Base-by-base conservation (phyloP, 2,888 invertebrate species). In the Drosophila ochracea region DNA sequence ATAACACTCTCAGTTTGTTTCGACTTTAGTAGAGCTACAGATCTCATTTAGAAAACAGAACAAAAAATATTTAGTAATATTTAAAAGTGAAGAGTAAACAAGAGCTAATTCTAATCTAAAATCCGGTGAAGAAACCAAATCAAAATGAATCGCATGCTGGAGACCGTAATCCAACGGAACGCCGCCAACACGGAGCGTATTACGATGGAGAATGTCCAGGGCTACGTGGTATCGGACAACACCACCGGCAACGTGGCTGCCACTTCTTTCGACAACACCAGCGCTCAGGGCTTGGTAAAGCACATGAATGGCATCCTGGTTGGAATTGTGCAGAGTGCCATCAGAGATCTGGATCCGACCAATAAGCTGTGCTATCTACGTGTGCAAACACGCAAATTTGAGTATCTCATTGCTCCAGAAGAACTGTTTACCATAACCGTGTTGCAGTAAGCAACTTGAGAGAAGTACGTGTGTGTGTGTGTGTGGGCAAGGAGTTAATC, bases 371-470 rank as follows among this genome's bases (percentile, higher is more conserved):
- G 73, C 47, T 93, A 89, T 73, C 66, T 93, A 52, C 84, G 93
- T 5, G 86, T 93, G n/a, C 84, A 70, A n/a, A 92, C 93, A 11
- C 87, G 89, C 52, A 93, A 92, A 68, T 83, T 80, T 41, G 93
- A 93, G 70, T 92, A 90, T 71, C 80, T 93, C 13, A 83, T 93
- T 33, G 92, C 92, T 0, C 91, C 92, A 0, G 91, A 93, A 63
- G 80, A 89, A 0, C 81, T 91, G 4, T 93, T 93, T 69, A 93
- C 92, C 7, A 87, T 93, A 54, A 89, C 92, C n/a, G 92, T 92
- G 10, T 75, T 91, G 61, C 92, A 92, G 68, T 91, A 58, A 35
- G 2, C 13, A 19, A 35, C 58, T 50, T 50, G 19, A 28, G 0
- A 13, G 13, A 25, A 16, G 21, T 16, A 19, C 16, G 3, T 52